phyloP scores from a whole-genome alignment of 2,888 invertebrate genomes.

The Chelonus formosanus region DNA sequence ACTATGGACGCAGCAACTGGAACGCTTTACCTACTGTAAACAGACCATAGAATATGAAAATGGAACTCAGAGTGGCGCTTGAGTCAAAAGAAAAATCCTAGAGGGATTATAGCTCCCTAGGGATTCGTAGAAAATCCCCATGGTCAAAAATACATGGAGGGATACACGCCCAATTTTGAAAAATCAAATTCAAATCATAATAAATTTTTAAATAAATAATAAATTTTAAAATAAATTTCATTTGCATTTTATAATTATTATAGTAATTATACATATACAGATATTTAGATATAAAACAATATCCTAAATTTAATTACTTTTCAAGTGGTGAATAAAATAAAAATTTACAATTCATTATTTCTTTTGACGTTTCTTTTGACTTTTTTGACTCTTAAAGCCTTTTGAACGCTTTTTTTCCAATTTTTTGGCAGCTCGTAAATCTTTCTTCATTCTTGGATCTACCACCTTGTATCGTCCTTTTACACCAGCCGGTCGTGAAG shows the following conservation, averaged over 20 bases:
- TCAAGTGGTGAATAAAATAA: too few relatives aligned
- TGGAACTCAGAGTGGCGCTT: conserved; percentile 6
- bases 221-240: too few relatives aligned
- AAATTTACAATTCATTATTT: too few relatives aligned
- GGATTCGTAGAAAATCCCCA: background rate
- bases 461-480: conserved; percentile 95
- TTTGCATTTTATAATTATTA: too few relatives aligned
- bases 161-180: too few relatives aligned
- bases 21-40: conserved; percentile 47
- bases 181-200: too few relatives aligned
- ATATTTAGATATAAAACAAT: too few relatives aligned
- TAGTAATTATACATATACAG: too few relatives aligned
- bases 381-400: conserved; percentile 58
- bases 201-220: too few relatives aligned
- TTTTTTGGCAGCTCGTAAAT: conserved; percentile 75
- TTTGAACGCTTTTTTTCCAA: conserved; percentile 67
- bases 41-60: conserved; percentile 41
- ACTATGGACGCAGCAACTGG: conserved; percentile 28
- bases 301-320: too few relatives aligned
- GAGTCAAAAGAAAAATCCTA: background rate
- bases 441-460: conserved; percentile 96
- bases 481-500: conserved; percentile 83
- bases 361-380: conserved; percentile 54
- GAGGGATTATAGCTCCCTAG: conserved; percentile 18
- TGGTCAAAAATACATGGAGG: too few relatives aligned